Conservation (phyloP, 2,113 vertebrate genomes). For the Solea senegalensis region DNA sequence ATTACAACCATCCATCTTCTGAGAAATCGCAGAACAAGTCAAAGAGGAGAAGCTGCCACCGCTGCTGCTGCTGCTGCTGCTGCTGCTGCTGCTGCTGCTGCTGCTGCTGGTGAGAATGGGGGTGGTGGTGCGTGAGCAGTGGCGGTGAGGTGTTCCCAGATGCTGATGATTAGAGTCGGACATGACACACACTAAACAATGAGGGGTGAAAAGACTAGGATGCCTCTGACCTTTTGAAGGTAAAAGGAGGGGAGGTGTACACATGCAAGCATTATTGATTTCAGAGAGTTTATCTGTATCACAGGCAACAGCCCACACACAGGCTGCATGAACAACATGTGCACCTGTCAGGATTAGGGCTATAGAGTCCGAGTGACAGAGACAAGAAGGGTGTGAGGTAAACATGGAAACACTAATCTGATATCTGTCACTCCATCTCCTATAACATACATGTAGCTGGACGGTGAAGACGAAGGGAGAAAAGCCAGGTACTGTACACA, state of each 20-base stretch:
- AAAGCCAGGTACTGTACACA: neutral
- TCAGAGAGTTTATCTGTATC: slow-evolving; percentile 60
- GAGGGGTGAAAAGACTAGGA: slow-evolving; percentile 30
- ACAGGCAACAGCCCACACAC: slow-evolving; percentile 30
- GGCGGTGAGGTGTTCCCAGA: slow-evolving; percentile 8
- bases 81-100: neutral
- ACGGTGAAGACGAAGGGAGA: neutral
- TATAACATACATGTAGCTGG: neutral
- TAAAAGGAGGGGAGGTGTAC: slow-evolving; percentile 26
- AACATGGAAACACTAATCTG: slow-evolving; percentile 38
- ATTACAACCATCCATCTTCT: slow-evolving; percentile 55
- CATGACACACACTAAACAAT: slow-evolving; percentile 31
- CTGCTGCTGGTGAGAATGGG: neutral
- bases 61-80: neutral
- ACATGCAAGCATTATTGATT: slow-evolving; percentile 58
- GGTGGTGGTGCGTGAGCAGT: neutral
- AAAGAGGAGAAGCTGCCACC: slow-evolving; percentile 24
- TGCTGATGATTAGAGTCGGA: slow-evolving; percentile 27
- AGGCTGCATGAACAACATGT: slow-evolving; percentile 34
- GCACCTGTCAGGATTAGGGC: slow-evolving; percentile 54
- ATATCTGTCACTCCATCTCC: slow-evolving; percentile 8
- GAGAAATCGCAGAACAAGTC: slow-evolving; percentile 57
- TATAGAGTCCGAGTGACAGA: slow-evolving; percentile 32
- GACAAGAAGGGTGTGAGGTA: slow-evolving; percentile 38
- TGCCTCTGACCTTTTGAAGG: slow-evolving; percentile 61